A percentile compares a stretch with the other conserved stretches of the same genome.
phyloP scores from a whole-genome alignment of 2,797 vertebrate species.

The Gallinago solitaria region DNA sequence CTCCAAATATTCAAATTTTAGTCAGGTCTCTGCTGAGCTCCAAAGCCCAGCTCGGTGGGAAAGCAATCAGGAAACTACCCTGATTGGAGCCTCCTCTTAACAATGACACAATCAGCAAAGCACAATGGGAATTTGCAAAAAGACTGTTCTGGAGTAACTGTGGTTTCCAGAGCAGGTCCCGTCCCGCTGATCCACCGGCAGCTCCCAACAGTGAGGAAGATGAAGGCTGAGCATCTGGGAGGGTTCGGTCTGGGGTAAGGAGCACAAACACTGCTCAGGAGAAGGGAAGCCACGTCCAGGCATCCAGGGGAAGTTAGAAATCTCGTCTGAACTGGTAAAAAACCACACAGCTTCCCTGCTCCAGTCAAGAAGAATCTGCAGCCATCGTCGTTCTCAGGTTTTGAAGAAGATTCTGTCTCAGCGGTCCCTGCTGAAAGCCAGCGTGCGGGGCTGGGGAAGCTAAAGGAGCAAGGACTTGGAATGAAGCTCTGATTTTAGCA shows the following conservation, averaged over 20 bases:
- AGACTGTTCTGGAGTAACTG: not conserved
- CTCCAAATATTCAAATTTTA: not conserved
- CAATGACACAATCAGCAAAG: constrained; percentile 43
- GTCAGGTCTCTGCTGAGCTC: not conserved
- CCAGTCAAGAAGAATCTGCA: not conserved
- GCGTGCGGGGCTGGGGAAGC: accelerated
- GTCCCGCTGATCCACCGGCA: not conserved
- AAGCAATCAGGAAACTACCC: constrained; percentile 18
- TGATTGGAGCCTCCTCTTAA: constrained; percentile 26
- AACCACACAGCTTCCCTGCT: too few relatives aligned
- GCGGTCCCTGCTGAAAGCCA: not conserved
- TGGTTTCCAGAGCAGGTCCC: not conserved
- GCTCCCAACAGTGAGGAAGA: not conserved
- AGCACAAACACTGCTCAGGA: not conserved
- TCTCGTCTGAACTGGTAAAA: not conserved
- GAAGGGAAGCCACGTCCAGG: not conserved
- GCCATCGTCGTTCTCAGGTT: accelerated
- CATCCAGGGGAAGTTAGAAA: not conserved
- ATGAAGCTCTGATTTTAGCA: constrained; percentile 8
- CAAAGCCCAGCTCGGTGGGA: not conserved
- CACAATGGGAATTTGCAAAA: not conserved
- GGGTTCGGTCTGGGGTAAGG: accelerated
- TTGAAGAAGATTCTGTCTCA: not conserved
- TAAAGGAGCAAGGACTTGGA: not conserved
- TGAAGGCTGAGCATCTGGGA: not conserved